Evolutionary conservation across 2,888 invertebrate genomes (phyloP), one percentile per base, ranked within the genome.

Genomic region (Euplexia lucipara): DNA sequence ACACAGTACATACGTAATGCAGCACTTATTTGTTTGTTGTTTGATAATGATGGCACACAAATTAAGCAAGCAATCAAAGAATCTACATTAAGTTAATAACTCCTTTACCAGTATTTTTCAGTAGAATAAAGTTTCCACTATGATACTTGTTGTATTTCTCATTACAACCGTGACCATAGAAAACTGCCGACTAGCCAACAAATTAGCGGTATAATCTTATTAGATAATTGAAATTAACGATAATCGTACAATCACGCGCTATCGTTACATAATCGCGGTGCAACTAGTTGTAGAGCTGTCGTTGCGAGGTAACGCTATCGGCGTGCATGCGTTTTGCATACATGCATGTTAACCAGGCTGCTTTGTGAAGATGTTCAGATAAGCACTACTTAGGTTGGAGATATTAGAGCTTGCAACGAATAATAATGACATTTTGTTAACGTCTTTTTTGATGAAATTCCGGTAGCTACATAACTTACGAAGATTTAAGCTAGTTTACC

Each of bases 191-290:
- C 32, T n/a, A 49, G 39, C 47, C 44, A 66, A 63, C 56, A 70
- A 64, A 68, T 78, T 72, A 78, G 59, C 49, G 41, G 57, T 56
- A n/a, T n/a, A 58, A 77, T 64, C 63, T 73, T 74, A 70, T 66
- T 70, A 73, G 70, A 75, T 81, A 81, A 81, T 78, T 82, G 83
- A 82, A 78, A 82, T 70, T 52, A 71, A 70, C 69, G 65, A 71
- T 82, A 80, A 80, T 78, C 60, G 56, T 34, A 65, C 80, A 69
- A 79, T 77, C 71, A 62, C 35, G 59, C 56, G 56, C 62, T 70
- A 68, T 73, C 80, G 59, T 42, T 32, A 42, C 54, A 51, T 77
- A 12, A 78, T 52, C 45, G 44, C 45, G 16, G 47, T 34, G 47
- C 51, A 73, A 81, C 81, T 75, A 60, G 75, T 81, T 74, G 52